Conservation (phyloP, 2,797 vertebrate species). For the Channallabes apus region DNA sequence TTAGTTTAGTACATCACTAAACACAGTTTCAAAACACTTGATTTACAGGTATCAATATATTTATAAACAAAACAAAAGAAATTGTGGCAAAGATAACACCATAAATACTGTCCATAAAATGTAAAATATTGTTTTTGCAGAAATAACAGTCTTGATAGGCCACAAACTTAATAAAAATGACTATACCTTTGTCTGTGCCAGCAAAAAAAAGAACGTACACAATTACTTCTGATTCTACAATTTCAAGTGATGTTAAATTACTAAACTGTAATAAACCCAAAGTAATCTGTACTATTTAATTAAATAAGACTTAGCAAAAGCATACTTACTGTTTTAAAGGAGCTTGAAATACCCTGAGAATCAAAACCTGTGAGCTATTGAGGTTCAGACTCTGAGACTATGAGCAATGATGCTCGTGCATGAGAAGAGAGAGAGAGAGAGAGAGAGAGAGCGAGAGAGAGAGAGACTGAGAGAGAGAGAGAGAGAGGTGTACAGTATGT, state of each 20-base stretch:
- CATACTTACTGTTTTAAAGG: not conserved
- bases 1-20: not conserved
- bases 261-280: not conserved
- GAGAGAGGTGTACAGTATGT: not conserved
- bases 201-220: too few species aligned
- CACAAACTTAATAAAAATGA: not conserved
- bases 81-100: not conserved
- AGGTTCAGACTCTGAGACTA: not conserved
- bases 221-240: not conserved
- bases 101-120: not conserved
- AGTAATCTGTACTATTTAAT: not conserved
- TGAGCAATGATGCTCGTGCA: not conserved
- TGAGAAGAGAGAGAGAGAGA: not conserved
- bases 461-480: not conserved
- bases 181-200: too few species aligned
- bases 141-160: not conserved
- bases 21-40: not conserved
- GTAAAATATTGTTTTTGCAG: not conserved
- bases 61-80: not conserved
- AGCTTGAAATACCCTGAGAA: not conserved
- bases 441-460: not conserved
- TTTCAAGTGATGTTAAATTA: not conserved
- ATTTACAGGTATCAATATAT: not conserved
- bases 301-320: not conserved
- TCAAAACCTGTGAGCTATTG: not conserved